Percentiles rank a stretch among this genome's conserved stretches.
Evolutionary conservation across 1,140 invertebrate species (phyloP).

Genomic region (Whitmania pigra): DNA sequence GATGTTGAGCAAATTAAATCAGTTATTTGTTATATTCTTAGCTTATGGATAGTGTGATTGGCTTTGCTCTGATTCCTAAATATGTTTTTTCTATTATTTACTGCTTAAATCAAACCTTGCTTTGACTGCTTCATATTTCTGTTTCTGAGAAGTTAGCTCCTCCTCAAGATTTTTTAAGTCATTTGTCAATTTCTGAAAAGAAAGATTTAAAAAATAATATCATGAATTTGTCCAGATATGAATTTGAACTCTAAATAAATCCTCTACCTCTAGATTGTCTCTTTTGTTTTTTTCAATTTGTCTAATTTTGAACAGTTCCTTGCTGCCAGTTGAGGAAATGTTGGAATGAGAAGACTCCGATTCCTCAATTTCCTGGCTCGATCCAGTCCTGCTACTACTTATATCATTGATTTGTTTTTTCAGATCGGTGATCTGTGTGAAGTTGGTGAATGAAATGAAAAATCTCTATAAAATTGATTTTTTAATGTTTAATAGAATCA

Average conservation of each 20-base stretch:
- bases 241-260: neutral
- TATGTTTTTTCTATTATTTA: too few species aligned
- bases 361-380: neutral
- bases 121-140: constrained; percentile 39
- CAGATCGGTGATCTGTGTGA: neutral
- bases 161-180: constrained; percentile 37
- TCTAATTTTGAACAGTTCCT: neutral
- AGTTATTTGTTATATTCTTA: too few species aligned
- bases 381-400: neutral
- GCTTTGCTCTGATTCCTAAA: too few species aligned
- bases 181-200: constrained; percentile 31
- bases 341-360: neutral
- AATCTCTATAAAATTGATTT: neutral
- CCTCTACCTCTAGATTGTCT: neutral
- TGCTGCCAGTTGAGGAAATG: neutral
- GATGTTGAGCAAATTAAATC: too few species aligned
- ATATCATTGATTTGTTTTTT: neutral
- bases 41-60: too few species aligned
- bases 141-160: constrained; percentile 35
- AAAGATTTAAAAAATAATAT: too few species aligned
- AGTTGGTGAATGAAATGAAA: neutral
- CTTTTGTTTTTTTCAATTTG: neutral
- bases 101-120: constrained; percentile 31
- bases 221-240: neutral
- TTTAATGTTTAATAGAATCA: neutral